Percentiles rank a stretch among this genome's conserved stretches.
phyloP scores from a whole-genome alignment of 2,888 invertebrate species.

The Mimas tiliae region DNA sequence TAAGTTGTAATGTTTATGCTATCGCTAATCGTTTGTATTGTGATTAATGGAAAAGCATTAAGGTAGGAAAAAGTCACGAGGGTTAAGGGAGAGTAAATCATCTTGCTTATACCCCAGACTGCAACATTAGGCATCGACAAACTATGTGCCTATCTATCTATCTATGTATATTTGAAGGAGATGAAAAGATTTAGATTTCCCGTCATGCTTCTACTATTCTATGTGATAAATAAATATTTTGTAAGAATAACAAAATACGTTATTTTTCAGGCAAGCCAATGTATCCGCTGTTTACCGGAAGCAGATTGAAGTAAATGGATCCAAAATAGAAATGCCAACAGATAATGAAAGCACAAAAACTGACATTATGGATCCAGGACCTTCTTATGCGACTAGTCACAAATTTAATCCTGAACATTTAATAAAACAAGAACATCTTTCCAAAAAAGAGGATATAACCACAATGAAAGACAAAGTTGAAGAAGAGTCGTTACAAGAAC shows the following conservation, averaged over 20 bases:
- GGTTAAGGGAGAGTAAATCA: no score
- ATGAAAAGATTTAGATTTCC: no score
- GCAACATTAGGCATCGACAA: no score
- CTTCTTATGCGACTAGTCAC: constrained; percentile 43
- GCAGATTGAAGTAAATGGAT: constrained; percentile 42
- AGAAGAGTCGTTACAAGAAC: constrained; percentile 27
- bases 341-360: constrained; percentile 26
- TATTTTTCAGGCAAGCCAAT: constrained; percentile 87
- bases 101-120: no score
- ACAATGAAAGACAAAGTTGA: constrained; percentile 30
- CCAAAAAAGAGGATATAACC: constrained; percentile 35
- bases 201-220: no score
- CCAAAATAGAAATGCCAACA: background rate
- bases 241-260: background rate
- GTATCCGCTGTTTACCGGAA: constrained; percentile 85
- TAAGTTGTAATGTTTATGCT: no score
- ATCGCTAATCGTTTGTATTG: no score
- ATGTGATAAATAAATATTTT: background rate
- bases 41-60: no score
- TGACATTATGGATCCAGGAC: constrained; percentile 38
- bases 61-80: no score
- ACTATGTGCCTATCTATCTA: no score
- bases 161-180: no score
- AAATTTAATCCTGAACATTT: constrained; percentile 53
- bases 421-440: constrained; percentile 50